Evolutionary conservation across 2,888 invertebrate genomes (phyloP).

Genomic region (Tuberolachnus salignus): DNA sequence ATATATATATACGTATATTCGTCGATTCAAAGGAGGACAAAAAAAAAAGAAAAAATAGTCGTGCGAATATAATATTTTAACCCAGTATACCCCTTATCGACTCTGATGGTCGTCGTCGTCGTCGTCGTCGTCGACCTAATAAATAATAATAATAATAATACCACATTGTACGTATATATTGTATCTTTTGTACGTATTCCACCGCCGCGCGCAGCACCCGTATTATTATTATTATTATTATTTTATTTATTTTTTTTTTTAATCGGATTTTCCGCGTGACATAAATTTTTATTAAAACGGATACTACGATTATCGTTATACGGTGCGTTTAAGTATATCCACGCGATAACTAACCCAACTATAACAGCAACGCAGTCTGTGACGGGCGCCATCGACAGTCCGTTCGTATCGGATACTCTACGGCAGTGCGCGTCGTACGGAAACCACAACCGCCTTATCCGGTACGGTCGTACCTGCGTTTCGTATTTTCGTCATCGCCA

Average conservation of each 20-base stretch:
- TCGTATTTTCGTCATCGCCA: neutral
- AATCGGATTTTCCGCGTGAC: conserved; percentile 33
- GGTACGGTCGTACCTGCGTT: no score
- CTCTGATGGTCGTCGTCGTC: no score
- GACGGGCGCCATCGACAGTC: neutral
- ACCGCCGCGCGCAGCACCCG: conserved; percentile 10
- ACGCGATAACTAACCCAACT: neutral
- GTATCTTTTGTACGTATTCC: conserved; percentile 51
- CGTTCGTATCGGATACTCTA: neutral
- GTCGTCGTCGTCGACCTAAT: conserved; percentile 29
- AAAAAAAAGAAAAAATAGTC: no score
- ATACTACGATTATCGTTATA: neutral
- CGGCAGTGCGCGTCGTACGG: neutral
- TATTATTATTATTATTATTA: neutral
- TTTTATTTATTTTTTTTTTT: conserved; percentile 4
- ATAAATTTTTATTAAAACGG: neutral
- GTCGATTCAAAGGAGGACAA: no score
- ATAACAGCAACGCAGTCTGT: neutral
- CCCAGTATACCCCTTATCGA: conserved; percentile 3
- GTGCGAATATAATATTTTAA: conserved; percentile 1
- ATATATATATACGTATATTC: no score
- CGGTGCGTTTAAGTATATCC: neutral
- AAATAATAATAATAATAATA: no score
- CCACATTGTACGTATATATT: no score
- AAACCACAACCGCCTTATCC: no score